Base-by-base conservation (phyloP, 2,113 vertebrate genomes). In the Garra rufa region DNA sequence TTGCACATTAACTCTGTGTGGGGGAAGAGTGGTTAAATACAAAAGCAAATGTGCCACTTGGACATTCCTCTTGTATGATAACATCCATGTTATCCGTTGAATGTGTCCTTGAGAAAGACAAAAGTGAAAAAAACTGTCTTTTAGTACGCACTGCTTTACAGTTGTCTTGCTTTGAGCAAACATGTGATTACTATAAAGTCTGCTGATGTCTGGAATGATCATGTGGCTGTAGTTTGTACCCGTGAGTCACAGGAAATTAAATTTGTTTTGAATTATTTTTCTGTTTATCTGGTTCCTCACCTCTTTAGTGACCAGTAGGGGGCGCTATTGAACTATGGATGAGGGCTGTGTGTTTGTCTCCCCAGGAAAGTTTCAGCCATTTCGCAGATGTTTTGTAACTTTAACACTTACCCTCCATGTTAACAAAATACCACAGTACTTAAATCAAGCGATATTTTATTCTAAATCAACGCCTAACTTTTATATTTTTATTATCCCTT, bases 241-340 rank as follows among this genome's bases (percentile, higher is more conserved):
- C 13, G 11, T 1, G 11, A 46, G 70, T 59, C 50, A 61, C 13
- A 3, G 24, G 26, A 57, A 83, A 75, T 19, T 24, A 28, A 21
- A 28, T 65, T 65, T n/a, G 77, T 44, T 50, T 67, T 1, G 21
- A 26, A 30, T 59, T 30, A 28, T n/a, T 67, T 13, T 30, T 46
- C 17, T 38, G 11, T 67, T 3, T 63, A 0, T 24, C 21, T 19
- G 9, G 24, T 9, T 2, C 24, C 28, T 30, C 4, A 9, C 8
- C 3, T 43, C 21, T 14, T 30, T 46, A 24, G 24, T 4, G 2
- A 24, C 38, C 88, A 84, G 34, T 76, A 89, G 88, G 83, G 87
- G 88, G 88, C 59, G 81, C 83, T 88, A 78, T 89, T 85, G 70
- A 79, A 48, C 87, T 77, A 71, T 57, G 70, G 79, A 89, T 85